Conservation (phyloP, 2,113 vertebrate species). For the Malurus elegans region DNA sequence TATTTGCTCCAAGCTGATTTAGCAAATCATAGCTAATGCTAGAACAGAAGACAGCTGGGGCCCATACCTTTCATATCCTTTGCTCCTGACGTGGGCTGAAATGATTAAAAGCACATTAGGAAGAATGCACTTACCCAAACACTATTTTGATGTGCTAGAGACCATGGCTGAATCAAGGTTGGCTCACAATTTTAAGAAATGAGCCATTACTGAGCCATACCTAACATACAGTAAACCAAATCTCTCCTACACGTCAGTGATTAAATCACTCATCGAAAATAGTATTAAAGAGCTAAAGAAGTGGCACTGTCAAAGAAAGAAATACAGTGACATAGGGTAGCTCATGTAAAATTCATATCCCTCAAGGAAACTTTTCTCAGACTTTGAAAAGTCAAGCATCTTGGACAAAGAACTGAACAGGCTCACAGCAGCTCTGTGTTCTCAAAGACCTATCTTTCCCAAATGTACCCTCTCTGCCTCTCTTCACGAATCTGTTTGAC, state of each 20-base stretch:
- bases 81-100: neutral
- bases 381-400: neutral
- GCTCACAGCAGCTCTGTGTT: neutral
- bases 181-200: neutral
- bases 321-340: neutral
- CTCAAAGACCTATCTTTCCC: neutral
- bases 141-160: neutral
- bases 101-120: neutral
- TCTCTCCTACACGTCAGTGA: neutral
- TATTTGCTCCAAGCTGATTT: neutral
- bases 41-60: neutral
- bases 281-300: neutral
- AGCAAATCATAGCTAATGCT: neutral
- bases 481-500: neutral
- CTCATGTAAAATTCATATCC: neutral
- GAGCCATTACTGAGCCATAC: neutral
- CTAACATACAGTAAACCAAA: neutral
- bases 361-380: neutral
- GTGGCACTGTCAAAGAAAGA: neutral
- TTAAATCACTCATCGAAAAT: neutral
- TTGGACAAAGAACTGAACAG: neutral
- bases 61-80: neutral
- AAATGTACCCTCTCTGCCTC: neutral
- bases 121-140: neutral
- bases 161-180: neutral